Evolutionary conservation across 2,888 invertebrate species (phyloP).

Genomic region (Orthosia gothica): DNA sequence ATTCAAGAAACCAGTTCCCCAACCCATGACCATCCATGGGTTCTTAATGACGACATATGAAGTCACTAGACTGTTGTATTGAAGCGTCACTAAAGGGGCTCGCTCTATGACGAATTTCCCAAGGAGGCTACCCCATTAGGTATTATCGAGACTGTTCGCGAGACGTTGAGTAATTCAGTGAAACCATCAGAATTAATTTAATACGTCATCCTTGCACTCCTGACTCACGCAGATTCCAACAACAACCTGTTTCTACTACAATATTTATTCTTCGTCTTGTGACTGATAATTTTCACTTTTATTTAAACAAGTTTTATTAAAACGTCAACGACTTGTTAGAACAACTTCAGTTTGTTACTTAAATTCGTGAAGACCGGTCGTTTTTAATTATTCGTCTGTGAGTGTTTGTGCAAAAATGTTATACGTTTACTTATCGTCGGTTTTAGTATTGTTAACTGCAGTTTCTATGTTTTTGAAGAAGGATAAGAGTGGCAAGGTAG

Average conservation of each 20-base stretch:
- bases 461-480: constrained; percentile 70
- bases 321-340: constrained; percentile 49
- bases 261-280: constrained; percentile 70
- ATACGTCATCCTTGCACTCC: constrained; percentile 22
- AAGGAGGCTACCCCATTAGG: background rate
- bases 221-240: constrained; percentile 36
- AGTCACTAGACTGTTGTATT: background rate
- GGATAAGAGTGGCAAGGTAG: constrained; percentile 77
- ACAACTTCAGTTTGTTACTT: constrained; percentile 67
- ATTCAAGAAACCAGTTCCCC: background rate
- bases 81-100: constrained; percentile 11
- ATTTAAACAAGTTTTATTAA: constrained; percentile 55
- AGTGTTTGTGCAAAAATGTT: constrained; percentile 72
- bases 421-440: constrained; percentile 79
- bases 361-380: constrained; percentile 64
- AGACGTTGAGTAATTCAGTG: constrained; percentile 8
- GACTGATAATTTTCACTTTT: constrained; percentile 72
- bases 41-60: background rate
- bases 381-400: constrained; percentile 34
- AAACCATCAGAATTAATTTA: constrained; percentile 11
- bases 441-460: constrained; percentile 46
- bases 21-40: background rate
- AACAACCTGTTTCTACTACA: constrained; percentile 20
- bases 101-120: background rate
- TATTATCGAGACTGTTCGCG: constrained; percentile 2